Evolutionary conservation across 2,113 vertebrate species (phyloP).

Genomic region (Varanus komodoensis): DNA sequence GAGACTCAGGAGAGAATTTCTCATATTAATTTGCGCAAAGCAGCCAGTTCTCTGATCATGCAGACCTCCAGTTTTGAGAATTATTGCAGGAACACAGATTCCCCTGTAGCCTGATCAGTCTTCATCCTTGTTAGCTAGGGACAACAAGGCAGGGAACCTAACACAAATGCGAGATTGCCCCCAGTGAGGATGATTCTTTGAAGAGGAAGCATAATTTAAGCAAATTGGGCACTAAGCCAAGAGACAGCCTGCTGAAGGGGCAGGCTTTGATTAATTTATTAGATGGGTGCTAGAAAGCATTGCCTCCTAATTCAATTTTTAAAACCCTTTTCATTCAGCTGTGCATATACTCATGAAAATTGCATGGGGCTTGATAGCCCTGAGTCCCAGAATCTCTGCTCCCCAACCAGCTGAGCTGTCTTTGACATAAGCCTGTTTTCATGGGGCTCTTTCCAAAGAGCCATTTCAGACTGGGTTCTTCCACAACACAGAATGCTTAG

Average conservation of each 20-base stretch:
- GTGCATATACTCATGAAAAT: constrained; percentile 37
- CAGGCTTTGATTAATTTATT: constrained; percentile 32
- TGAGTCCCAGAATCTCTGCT: neutral
- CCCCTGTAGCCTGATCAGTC: neutral
- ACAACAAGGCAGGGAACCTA: neutral
- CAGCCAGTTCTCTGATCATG: neutral
- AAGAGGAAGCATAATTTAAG: constrained; percentile 11
- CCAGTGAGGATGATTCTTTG: constrained; percentile 1
- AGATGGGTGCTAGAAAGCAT: constrained; percentile 28
- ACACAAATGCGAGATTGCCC: neutral
- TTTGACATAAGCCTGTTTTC: constrained; percentile 7
- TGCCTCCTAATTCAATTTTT: constrained; percentile 32
- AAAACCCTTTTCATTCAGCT: constrained; percentile 25
- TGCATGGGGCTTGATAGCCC: constrained; percentile 24
- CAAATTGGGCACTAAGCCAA: constrained; percentile 5
- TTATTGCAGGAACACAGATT: neutral
- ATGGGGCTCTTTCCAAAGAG: neutral
- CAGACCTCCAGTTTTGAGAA: neutral
- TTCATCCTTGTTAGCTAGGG: neutral
- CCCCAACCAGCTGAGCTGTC: neutral
- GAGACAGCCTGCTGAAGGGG: neutral
- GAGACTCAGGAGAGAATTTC: neutral
- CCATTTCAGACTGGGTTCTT: neutral
- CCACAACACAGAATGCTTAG: neutral
- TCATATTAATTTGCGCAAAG: neutral